Conservation (phyloP, 2,888 invertebrate genomes). For the Anodontia alba region DNA sequence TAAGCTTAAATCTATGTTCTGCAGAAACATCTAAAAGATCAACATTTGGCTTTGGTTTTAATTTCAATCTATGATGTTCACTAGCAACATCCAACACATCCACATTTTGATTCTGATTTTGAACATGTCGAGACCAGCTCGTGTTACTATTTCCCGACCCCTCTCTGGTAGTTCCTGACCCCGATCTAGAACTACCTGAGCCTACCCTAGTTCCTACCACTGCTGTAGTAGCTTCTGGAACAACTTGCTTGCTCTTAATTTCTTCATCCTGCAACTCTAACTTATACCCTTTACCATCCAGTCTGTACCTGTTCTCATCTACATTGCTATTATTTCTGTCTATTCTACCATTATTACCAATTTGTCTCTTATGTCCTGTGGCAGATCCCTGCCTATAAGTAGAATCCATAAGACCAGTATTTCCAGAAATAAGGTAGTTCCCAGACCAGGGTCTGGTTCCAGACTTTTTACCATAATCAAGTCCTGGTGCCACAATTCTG, state of each 20-base stretch:
- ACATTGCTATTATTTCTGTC: constrained; percentile 14
- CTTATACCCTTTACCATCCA: not conserved
- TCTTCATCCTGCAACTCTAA: constrained; percentile 4
- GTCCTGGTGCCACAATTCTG: constrained; percentile 25
- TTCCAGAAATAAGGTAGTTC: constrained; percentile 44
- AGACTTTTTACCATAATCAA: constrained; percentile 26
- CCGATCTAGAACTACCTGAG: constrained; percentile 18
- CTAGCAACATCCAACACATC: constrained; percentile 52
- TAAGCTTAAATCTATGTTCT: constrained; percentile 21
- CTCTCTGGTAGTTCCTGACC: constrained; percentile 8
- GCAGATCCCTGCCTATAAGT: constrained; percentile 43
- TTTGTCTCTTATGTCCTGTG: constrained; percentile 51
- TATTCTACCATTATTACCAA: constrained; percentile 52
- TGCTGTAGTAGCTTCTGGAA: not conserved
- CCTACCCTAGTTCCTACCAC: constrained; percentile 2
- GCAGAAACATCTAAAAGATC: constrained; percentile 53
- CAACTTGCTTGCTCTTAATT: not conserved
- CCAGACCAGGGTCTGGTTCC: constrained; percentile 51
- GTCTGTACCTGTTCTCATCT: not conserved
- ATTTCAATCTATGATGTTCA: constrained; percentile 33
- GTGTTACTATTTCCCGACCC: not conserved
- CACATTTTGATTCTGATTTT: constrained; percentile 16
- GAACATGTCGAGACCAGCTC: constrained; percentile 19
- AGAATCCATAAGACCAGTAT: constrained; percentile 43
- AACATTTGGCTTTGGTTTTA: constrained; percentile 30